Evolutionary conservation across 2,888 invertebrate species (phyloP), one percentile per base, ranked within the genome.

Genomic region (Folsomia manolachei): DNA sequence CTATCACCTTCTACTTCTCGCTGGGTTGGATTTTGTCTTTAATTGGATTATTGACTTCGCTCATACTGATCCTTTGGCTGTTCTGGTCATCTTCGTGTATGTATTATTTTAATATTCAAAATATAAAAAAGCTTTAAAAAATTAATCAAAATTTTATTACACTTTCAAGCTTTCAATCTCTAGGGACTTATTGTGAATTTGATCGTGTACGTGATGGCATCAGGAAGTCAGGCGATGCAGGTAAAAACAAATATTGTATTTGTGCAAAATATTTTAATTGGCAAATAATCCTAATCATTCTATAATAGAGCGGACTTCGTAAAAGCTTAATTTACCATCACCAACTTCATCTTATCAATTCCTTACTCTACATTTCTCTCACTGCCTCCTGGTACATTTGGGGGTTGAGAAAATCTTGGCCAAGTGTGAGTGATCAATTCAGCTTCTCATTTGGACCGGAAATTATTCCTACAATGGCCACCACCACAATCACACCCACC

Each of bases 401-500:
- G 78, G 72, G 75, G 1, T 71, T 78, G n/a, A 69, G 76, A 21
- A 73, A 77, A 61, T 76, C 79, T n/a, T 79, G 79, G 79, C 79
- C 79, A 7, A 74, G 75, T 1, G 79, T 78, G 52, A 74, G 75
- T 51, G 79, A 79, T 52, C 76, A 79, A 60, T 79, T 79, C 65
- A 78, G 77, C 69, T 79, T 79, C 69, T 74, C 77, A 9, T 79
- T 66, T 27, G 25, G 27, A 14, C 39, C 65, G 24, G 62, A 62
- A 23, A 23, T 19, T 24, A 24, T 18, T 23, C 24, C 65, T 2
- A 2, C 51, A 9, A 21, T 19, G 1, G 26, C 9, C 60, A 51
- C 24, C 25, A 1, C 63, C 63, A 63, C 1, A 2, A 21, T 27
- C 1, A n/a, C 60, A 23, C 23, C n/a, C 18, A 9, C 56, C 18